These are phyloP conservation scores for Benitochromis conjunctus DNA, from an alignment of 2,113 vertebrate species.

Conservation along the genomic window DNA sequence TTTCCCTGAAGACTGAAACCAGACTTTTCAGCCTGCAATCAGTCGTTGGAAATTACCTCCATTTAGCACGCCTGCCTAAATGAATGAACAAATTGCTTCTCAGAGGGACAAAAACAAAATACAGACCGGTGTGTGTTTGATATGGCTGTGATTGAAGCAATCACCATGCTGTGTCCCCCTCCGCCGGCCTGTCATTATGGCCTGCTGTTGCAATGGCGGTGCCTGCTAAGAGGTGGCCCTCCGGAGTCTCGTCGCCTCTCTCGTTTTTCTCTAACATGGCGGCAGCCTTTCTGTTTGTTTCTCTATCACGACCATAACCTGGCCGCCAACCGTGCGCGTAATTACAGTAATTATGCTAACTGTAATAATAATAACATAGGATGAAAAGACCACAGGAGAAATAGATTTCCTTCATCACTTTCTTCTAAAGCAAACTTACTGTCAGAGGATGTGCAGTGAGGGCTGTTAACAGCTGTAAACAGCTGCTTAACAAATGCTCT, in stretches of 20 bases:
- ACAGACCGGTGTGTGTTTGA: slow-evolving; percentile 10
- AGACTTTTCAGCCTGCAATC: slow-evolving; percentile 32
- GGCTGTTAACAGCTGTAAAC: neutral
- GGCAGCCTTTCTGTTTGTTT: neutral
- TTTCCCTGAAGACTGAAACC: slow-evolving; percentile 17
- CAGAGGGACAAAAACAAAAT: neutral
- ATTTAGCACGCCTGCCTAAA: neutral
- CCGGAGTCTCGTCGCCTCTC: neutral
- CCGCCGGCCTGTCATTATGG: neutral
- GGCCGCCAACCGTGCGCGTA: neutral
- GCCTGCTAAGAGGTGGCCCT: neutral
- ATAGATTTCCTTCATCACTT: neutral
- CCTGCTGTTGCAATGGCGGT: slow-evolving; percentile 35
- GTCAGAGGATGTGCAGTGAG: neutral
- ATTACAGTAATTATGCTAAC: neutral
- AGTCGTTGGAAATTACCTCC: slow-evolving; percentile 27
- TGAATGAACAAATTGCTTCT: slow-evolving; percentile 32
- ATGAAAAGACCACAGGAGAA: neutral
- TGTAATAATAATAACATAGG: neutral
- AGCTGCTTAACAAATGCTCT: neutral
- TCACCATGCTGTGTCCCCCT: neutral
- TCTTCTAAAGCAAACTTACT: neutral
- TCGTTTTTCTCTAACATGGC: neutral
- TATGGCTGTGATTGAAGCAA: slow-evolving; percentile 10
- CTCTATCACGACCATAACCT: neutral